These are phyloP conservation scores for Escarpia spicata DNA, from an alignment of 2,888 invertebrate genomes.

Conservation along the genomic window DNA sequence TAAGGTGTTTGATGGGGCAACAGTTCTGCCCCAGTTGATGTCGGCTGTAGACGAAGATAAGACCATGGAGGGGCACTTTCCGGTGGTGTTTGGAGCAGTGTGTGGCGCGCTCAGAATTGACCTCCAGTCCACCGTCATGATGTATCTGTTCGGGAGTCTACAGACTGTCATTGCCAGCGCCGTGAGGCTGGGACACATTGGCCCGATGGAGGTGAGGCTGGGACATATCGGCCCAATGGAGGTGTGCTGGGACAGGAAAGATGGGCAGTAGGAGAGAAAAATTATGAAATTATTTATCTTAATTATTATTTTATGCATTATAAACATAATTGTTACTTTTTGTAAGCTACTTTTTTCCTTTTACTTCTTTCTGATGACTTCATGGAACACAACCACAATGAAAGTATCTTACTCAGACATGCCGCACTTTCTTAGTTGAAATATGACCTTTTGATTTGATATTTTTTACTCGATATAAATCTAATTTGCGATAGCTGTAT, in stretches of 20 bases:
- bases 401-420: no score
- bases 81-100: conserved; percentile 48
- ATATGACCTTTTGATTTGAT: no score
- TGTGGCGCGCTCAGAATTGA: conserved; percentile 45
- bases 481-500: no score
- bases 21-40: neutral
- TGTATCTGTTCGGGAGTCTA: conserved; percentile 45
- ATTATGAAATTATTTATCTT: no score
- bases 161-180: conserved; percentile 48
- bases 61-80: conserved; percentile 42
- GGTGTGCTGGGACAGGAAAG: conserved; percentile 35
- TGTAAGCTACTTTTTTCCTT: no score
- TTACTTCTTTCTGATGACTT: no score
- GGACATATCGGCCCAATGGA: conserved; percentile 52
- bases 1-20: neutral
- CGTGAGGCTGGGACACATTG: conserved; percentile 48
- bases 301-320: no score
- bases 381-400: no score
- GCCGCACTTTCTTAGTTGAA: no score
- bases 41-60: neutral
- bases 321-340: no score
- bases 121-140: conserved; percentile 38
- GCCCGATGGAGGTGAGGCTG: conserved; percentile 51
- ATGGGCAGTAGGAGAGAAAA: no score
- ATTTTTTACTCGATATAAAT: no score